Evolutionary conservation across 2,113 vertebrate species (phyloP).

Genomic region (Sclerurus mexicanus): DNA sequence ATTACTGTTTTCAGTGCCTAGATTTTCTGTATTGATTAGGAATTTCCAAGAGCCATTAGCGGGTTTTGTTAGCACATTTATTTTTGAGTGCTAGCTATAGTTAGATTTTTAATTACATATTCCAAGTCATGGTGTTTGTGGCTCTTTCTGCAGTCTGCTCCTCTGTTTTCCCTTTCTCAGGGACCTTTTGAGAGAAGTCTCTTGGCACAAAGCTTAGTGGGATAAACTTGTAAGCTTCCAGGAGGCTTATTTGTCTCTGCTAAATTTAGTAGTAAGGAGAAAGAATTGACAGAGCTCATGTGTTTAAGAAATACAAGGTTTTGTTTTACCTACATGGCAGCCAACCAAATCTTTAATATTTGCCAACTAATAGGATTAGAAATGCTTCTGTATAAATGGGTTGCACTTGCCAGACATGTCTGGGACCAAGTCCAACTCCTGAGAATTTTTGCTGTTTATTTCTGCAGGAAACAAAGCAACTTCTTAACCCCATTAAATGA

Average conservation of each 20-base stretch:
- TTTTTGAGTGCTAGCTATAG: neutral
- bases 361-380: conserved; percentile 14
- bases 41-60: neutral
- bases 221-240: neutral
- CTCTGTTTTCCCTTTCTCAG: neutral
- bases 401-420: neutral
- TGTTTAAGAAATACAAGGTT: neutral
- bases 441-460: neutral
- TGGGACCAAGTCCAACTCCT: neutral
- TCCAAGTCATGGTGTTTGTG: neutral
- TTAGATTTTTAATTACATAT: neutral
- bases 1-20: neutral
- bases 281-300: neutral
- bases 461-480: neutral
- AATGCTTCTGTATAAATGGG: neutral
- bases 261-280: neutral
- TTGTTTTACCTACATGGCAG: neutral
- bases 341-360: neutral
- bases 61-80: neutral
- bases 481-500: neutral
- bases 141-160: neutral
- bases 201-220: neutral
- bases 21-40: neutral
- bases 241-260: neutral
- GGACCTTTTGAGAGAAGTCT: neutral